Evolutionary conservation across 2,113 vertebrate genomes (phyloP).

Genomic region (Plecotus auritus): DNA sequence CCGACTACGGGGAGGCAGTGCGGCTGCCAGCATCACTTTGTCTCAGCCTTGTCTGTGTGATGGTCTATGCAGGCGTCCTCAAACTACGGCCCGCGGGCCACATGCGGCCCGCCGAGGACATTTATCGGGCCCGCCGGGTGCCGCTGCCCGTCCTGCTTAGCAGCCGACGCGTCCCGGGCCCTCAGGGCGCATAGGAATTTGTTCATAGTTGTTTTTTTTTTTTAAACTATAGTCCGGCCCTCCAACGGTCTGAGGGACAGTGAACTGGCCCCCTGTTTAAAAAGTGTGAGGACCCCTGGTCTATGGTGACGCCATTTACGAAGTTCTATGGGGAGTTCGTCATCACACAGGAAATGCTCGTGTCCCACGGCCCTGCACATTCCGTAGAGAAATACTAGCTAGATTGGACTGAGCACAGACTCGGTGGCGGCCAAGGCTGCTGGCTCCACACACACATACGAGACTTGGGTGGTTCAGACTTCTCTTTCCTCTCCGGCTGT

Average conservation of each 20-base stretch:
- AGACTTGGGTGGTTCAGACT: not conserved
- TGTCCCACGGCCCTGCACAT: not conserved
- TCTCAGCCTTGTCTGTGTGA: not conserved
- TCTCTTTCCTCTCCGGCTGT: not conserved
- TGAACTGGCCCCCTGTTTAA: too few species aligned
- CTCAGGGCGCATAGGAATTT: too few species aligned
- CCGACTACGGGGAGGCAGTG: not conserved
- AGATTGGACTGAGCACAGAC: not conserved
- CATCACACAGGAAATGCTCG: not conserved
- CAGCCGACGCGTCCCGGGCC: too few species aligned
- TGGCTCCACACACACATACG: not conserved
- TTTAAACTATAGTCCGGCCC: too few species aligned
- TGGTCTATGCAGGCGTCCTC: not conserved
- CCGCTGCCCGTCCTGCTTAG: too few species aligned
- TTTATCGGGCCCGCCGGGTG: too few species aligned
- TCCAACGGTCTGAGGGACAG: too few species aligned
- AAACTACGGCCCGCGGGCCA: too few species aligned
- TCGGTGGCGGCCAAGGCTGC: not conserved
- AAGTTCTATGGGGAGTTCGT: accelerated
- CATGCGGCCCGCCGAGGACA: too few species aligned
- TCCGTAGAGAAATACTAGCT: not conserved
- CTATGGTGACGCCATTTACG: not conserved
- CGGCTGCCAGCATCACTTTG: not conserved
- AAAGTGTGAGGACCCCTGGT: too few species aligned
- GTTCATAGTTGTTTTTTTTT: too few species aligned